Evolutionary conservation across 2,113 vertebrate species (phyloP), one percentile per base, ranked within the genome.

Genomic region (Leucopsar rothschildi): DNA sequence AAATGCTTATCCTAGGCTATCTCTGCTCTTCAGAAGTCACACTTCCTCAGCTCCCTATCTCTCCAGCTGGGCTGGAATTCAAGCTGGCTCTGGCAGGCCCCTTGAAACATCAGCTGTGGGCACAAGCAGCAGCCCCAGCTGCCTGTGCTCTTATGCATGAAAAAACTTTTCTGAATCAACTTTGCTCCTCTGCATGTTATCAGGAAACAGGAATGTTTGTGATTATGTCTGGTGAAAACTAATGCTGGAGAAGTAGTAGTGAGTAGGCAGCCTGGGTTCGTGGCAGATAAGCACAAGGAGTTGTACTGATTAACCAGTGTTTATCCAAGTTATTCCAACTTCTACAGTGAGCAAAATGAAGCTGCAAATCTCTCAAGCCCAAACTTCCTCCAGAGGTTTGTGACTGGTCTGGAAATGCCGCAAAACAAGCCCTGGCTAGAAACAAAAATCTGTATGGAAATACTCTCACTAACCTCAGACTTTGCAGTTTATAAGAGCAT

Each of bases 261-360:
- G 72, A 81, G 80, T 20, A 83, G 92, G 90, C 88, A 83, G 72
- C 69, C 82, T 84, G 90, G 72, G 27, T 69, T 90, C 81, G 37
- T 37, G 60, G 50, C 49, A 88, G 95, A 97, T 94, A 96, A 96
- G 72, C 49, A 39, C 6, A 19, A 89, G 81, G 49, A 91, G 60
- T 47, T 86, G 60, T 52, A 35, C 75, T 76, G 85, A 90, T 95
- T 92, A 93, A 66, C 64, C 76, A 75, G 7, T 68, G 76, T 96
- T 95, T 96, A 94, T 81, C 56, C 88, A 83, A 93, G 47, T 92
- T 71, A 90, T 65, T 96, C 90, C 82, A 93, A 12, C 69, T 94
- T 84, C 60, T 78, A 20, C 79, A 90, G 64, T 22, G 72, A 92
- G 56, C n/a, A 61, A 45, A 90, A 90, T 17, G 63, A 88, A 86